Conservation (phyloP, 2,113 vertebrate genomes). For the Rhinopomastus cyanomelas region DNA sequence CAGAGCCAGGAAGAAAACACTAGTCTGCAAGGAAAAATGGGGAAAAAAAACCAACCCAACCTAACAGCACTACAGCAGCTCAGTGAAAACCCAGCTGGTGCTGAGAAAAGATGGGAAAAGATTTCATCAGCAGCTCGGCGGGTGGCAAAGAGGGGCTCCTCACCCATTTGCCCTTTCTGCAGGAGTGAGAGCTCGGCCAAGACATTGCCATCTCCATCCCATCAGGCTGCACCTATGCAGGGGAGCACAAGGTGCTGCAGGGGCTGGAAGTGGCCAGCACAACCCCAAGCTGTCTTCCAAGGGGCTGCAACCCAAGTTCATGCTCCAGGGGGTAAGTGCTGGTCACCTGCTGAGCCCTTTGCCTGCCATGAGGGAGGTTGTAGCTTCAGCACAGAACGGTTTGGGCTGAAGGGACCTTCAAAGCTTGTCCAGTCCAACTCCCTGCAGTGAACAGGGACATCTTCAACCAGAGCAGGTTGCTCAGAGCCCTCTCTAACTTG, state of each 20-base stretch:
- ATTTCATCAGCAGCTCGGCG: neutral
- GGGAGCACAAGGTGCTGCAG: neutral
- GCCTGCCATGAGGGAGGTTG: accelerated
- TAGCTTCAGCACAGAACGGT: neutral
- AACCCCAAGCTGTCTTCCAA: accelerated
- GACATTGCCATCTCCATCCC: accelerated
- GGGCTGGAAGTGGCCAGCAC: neutral
- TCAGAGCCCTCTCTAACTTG: neutral
- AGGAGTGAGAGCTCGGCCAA: neutral
- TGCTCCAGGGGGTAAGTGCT: accelerated
- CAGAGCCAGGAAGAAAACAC: neutral
- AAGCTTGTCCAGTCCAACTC: neutral
- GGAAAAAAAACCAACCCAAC: too few relatives aligned
- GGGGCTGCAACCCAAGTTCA: neutral
- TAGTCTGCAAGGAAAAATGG: accelerated
- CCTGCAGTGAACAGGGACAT: neutral
- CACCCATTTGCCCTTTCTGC: neutral
- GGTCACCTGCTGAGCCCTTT: neutral
- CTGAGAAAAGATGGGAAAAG: neutral
- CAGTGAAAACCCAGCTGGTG: neutral
- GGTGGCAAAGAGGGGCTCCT: neutral
- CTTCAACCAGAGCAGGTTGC: neutral
- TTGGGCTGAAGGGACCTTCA: neutral
- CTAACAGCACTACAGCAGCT: accelerated
- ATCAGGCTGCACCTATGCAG: accelerated